Base-by-base conservation (phyloP, 1,140 invertebrate species). In the Spodoptera litura region DNA sequence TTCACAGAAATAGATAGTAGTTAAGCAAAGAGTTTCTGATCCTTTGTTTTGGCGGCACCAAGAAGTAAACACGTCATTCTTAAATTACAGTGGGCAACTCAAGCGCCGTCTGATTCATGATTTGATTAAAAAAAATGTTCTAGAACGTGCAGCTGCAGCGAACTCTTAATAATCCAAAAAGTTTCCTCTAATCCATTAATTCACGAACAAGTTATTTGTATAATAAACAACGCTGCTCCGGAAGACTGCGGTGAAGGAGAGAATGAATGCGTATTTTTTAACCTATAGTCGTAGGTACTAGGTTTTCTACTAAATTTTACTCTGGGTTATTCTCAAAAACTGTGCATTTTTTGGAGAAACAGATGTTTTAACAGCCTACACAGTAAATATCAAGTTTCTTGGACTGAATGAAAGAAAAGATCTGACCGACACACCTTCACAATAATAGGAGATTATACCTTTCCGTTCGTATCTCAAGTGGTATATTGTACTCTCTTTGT, bases 161-260 rank as follows among this genome's bases (percentile, higher is more conserved):
- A 51, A 59, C 13, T 52, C 61, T 68, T 68, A 64, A 15, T 64
- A 76, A 55, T 55, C 68, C 52, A 49, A 53, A 68, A 53, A 53
- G 35, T 71, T 80, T 80, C 66, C 73, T 76, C 44, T 76, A 80
- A 76, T 71, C 55, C 73, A 80, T 80, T 80, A 76, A 64, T 64
- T 72, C 72, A 64, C 53, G 15, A 61, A 49, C 73, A 25, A 76
- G 78, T 55, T 49, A 64, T 75, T 44, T 76, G 66, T 59, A 73
- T 56, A 59, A 76, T 80, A 80, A 80, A 59, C 53, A 73, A 73
- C 12, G 49, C 55, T 25, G 55, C 15, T 44, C 20, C 35, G 25
- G 15, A 68, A 68, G 64, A 68, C 64, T 68, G 51, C 20, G 35
- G 20, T n/a, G 27, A 71, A 71, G 8, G 38, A 56, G 31, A 56